Evolutionary conservation across 2,888 invertebrate genomes (phyloP).

Genomic region (Hofmannophila pseudospretella): DNA sequence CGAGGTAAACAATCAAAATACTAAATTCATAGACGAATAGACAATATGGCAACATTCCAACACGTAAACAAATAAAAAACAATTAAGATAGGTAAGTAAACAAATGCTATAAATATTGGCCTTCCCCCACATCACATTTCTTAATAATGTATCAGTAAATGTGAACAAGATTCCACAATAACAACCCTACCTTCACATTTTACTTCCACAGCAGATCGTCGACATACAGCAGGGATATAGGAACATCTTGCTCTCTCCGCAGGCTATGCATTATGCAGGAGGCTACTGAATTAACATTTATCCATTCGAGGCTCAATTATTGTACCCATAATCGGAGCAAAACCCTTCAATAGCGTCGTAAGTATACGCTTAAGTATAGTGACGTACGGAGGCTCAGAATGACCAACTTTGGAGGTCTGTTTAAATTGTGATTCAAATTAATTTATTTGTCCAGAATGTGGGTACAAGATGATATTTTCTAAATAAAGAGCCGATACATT

Average conservation of each 20-base stretch:
- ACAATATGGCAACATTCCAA: too few relatives aligned
- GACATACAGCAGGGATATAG: neutral
- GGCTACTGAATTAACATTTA: slow-evolving; percentile 50
- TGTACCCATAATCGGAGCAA: slow-evolving; percentile 42
- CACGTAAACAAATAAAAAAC: too few relatives aligned
- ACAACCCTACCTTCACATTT: neutral
- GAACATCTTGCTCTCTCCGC: slow-evolving; percentile 15
- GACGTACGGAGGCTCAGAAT: slow-evolving; percentile 23
- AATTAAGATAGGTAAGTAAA: too few relatives aligned
- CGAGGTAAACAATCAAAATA: too few relatives aligned
- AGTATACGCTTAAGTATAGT: slow-evolving; percentile 34
- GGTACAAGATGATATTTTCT: too few relatives aligned
- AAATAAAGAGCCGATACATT: too few relatives aligned
- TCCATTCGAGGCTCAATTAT: slow-evolving; percentile 42
- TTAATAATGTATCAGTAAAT: too few relatives aligned
- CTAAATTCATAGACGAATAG: too few relatives aligned
- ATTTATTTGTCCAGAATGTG: too few relatives aligned
- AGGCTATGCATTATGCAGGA: slow-evolving; percentile 37
- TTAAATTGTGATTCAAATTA: too few relatives aligned
- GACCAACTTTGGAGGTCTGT: slow-evolving; percentile 1
- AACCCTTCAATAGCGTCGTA: slow-evolving; percentile 39
- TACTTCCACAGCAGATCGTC: neutral
- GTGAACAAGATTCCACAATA: neutral
- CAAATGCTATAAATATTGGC: too few relatives aligned
- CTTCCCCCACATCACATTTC: too few relatives aligned